Conservation (phyloP, 2,888 invertebrate species). For the Bombyx huttoni region DNA sequence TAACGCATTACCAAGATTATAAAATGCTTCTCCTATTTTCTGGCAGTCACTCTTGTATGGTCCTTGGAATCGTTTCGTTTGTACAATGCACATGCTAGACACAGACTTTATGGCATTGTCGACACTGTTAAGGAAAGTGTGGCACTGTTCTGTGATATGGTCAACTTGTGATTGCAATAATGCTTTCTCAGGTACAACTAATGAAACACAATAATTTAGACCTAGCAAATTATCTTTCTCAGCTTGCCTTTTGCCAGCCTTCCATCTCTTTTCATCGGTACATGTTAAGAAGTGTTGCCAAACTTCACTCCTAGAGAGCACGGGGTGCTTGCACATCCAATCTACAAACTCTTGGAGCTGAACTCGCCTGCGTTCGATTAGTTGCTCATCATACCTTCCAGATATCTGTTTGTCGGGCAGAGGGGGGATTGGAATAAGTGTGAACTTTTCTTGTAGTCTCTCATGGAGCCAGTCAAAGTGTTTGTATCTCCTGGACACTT, state of each 20-base stretch:
- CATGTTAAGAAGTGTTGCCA: conserved; percentile 98
- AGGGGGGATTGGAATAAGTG: conserved; percentile 95
- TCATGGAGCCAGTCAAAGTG: conserved; percentile 99
- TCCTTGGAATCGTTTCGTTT: conserved; percentile 88
- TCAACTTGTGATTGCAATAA: conserved; percentile 83
- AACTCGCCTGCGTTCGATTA: conserved; percentile 94
- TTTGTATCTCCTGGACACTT: conserved; percentile 95
- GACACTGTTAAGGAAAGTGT: conserved; percentile 86
- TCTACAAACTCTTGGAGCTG: conserved; percentile 97
- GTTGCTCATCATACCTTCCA: conserved; percentile 96
- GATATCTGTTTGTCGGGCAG: conserved; percentile 98
- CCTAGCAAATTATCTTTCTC: conserved; percentile 94
- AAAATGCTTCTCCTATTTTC: conserved; percentile 90
- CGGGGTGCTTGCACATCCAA: conserved; percentile 96
- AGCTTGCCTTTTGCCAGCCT: conserved; percentile 94
- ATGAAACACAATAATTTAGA: conserved; percentile 90
- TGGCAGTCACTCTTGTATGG: conserved; percentile 92
- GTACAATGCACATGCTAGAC: conserved; percentile 84
- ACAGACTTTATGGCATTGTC: conserved; percentile 90
- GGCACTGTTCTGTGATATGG: conserved; percentile 85
- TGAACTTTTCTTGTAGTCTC: conserved; percentile 93
- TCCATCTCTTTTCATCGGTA: conserved; percentile 98
- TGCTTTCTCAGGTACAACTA: conserved; percentile 87
- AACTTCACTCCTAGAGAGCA: conserved; percentile 90
- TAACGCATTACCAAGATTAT: conserved; percentile 86